phyloP scores from a whole-genome alignment of 2,113 vertebrate species.

The Anoplopoma fimbria region DNA sequence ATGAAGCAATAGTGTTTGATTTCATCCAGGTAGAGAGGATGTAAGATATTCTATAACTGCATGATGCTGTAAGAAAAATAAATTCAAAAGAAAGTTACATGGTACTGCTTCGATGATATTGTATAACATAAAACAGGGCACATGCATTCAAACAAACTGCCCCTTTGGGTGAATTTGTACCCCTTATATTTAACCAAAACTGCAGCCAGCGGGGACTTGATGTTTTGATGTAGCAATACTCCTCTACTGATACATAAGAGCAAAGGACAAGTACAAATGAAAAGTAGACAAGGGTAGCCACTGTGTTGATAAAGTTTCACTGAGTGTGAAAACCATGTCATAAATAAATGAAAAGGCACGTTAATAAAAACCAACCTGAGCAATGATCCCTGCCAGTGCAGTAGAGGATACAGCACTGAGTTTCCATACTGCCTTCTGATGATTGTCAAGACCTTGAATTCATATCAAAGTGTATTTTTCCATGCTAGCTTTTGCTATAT shows the following conservation, averaged over 20 bases:
- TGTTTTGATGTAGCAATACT: neutral
- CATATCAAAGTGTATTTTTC: neutral
- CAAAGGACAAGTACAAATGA: neutral
- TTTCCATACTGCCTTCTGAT: neutral
- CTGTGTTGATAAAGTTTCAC: constrained; percentile 20
- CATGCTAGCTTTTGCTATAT: neutral
- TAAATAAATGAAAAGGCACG: constrained; percentile 37
- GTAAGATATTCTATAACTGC: neutral
- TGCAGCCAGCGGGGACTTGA: neutral
- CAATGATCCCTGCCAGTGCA: neutral
- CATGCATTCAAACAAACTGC: constrained; percentile 7
- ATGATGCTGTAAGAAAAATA: neutral
- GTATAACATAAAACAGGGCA: neutral
- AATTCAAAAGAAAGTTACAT: neutral
- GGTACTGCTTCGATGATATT: neutral
- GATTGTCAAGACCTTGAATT: neutral
- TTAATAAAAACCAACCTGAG: constrained; percentile 31
- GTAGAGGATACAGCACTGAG: neutral
- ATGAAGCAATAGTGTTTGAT: constrained; percentile 12
- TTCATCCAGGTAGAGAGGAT: neutral
- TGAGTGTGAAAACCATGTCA: constrained; percentile 20
- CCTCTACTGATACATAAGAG: neutral
- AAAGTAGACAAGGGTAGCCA: neutral
- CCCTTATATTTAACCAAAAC: constrained; percentile 20
- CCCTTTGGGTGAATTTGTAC: neutral